Percentiles rank a stretch among this genome's conserved stretches.
Conservation (phyloP, 2,113 vertebrate species). For the Dicentrarchus labrax region DNA sequence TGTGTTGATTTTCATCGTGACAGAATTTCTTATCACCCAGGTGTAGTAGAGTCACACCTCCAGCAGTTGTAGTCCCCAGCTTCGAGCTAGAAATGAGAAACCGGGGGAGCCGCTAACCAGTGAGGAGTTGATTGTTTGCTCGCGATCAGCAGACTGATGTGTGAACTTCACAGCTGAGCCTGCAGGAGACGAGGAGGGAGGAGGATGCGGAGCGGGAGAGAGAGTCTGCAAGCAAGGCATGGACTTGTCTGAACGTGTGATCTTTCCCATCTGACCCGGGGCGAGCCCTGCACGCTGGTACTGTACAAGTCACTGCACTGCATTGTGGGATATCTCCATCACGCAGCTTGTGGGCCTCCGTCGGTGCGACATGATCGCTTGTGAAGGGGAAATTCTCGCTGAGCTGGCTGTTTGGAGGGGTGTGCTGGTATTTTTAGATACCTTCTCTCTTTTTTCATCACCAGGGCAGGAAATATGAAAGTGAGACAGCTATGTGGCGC, state of each 20-base stretch:
- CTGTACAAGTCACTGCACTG: conserved; percentile 39
- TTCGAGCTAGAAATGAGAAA: not conserved
- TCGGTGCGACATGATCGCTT: conserved; percentile 47
- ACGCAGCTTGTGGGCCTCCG: conserved; percentile 35
- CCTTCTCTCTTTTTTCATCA: conserved; percentile 30
- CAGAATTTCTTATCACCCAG: conserved; percentile 17
- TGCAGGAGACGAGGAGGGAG: conserved; percentile 12
- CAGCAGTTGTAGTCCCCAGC: conserved; percentile 12
- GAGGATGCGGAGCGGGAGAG: conserved; percentile 22
- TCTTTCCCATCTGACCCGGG: conserved; percentile 31
- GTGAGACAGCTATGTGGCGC: conserved; percentile 37
- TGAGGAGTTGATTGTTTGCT: conserved; percentile 16
- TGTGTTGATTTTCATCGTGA: not conserved
- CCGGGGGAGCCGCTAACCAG: conserved; percentile 9
- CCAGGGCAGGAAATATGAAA: conserved; percentile 59
- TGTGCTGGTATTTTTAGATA: conserved; percentile 65
- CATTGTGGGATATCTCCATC: conserved; percentile 66
- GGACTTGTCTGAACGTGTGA: conserved; percentile 32
- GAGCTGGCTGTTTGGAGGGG: conserved; percentile 63
- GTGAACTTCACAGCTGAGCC: conserved; percentile 44
- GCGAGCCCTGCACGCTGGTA: conserved; percentile 20
- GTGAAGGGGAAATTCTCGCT: conserved; percentile 75
- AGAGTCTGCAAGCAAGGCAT: conserved; percentile 23
- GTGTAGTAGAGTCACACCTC: conserved; percentile 37
- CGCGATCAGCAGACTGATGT: conserved; percentile 15